Base-by-base conservation (phyloP, 2,888 invertebrate genomes). In the Agrotis ipsilon region DNA sequence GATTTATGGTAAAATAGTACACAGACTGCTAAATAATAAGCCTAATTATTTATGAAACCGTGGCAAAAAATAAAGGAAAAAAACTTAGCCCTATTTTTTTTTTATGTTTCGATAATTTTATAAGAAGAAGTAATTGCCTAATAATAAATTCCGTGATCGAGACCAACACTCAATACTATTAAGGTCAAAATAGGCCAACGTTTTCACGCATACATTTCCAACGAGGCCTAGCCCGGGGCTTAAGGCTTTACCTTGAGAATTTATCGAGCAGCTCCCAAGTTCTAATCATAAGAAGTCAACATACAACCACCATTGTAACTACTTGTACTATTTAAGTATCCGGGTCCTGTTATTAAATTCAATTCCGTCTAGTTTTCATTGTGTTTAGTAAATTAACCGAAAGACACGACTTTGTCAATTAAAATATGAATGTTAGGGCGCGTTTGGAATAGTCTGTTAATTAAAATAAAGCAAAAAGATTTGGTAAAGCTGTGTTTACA, bases 201-300 rank as follows among this genome's bases (percentile, higher is more conserved):
- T 71, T 70, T 76, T 63, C 78, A 66, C 58, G 55, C 48, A 46
- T 51, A 81, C 39, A 49, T 70, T 81, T 67, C n/a, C 24, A 77
- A 32, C 61, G 16, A 69, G 57, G 24, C 16, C 16, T 58, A n/a
- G 74, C 80, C 80, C 32, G 51, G 5, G 73, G 82, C 82, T 45
- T 65, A 57, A 68, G 55, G 65, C 49, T 60, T 78, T 68, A 61
- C 80, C 74, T 82, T 79, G 74, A 71, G 67, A 71, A 78, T 82
- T 78, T 78, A 82, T 67, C 61, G 65, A 62, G 18, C 57, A 65
- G 54, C 43, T 82, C 59, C 57, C 51, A 71, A 77, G 72, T 52
- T 69, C 66, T 60, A 80, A 79, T 79, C 79, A 81, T 68, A 68
- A 58, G 78, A 81, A 68, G 81, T 81, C 78, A 72, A 81, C 78